Conservation (phyloP, 2,797 vertebrate genomes). For the Botia kubotai region DNA sequence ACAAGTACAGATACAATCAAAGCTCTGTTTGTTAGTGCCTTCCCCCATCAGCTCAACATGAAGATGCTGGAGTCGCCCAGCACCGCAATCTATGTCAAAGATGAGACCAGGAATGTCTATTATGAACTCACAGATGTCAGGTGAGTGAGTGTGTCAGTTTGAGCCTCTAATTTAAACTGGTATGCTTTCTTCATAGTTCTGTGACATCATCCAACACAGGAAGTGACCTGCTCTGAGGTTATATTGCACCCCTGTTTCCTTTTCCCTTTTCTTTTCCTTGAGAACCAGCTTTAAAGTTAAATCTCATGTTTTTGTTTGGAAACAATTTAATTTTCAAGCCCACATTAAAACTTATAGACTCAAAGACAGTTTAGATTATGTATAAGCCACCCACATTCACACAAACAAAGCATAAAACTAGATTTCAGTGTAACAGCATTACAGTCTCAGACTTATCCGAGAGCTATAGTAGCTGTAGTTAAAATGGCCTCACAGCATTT, state of each 20-base stretch:
- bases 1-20: slow-evolving; percentile 94
- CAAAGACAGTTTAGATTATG: neutral
- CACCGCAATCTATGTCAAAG: slow-evolving; percentile 95
- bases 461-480: neutral
- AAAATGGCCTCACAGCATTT: neutral
- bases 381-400: neutral
- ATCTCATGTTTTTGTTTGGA: neutral
- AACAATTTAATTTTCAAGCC: neutral
- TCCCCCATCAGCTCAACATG: slow-evolving; percentile 96
- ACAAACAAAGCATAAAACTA: neutral
- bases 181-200: neutral
- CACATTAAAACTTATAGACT: neutral
- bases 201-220: slow-evolving; percentile 17
- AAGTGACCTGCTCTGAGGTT: slow-evolving; percentile 27
- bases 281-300: slow-evolving; percentile 4
- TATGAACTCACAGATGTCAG: slow-evolving; percentile 94
- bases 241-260: slow-evolving; percentile 27
- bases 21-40: slow-evolving; percentile 98
- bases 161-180: slow-evolving; percentile 10
- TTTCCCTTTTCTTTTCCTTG: slow-evolving; percentile 20
- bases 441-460: neutral
- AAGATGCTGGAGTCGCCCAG: slow-evolving; percentile 96
- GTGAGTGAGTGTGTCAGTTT: slow-evolving; percentile 66
- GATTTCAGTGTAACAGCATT: neutral
- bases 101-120: slow-evolving; percentile 95